Conservation (phyloP, 2,113 vertebrate species). For the Scomber scombrus region DNA sequence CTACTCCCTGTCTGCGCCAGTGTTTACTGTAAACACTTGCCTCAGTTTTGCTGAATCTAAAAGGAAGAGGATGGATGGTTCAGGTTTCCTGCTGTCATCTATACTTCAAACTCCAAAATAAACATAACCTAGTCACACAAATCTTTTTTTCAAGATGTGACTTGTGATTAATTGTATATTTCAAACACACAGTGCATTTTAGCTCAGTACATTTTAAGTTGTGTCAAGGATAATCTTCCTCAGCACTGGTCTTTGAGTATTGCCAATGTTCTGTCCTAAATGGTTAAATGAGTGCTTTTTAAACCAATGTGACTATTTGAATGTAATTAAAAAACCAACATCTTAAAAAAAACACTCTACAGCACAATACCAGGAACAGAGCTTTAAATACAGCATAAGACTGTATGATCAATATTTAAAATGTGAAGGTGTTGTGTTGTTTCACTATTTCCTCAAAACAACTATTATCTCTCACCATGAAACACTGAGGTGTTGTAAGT, state of each 20-base stretch:
- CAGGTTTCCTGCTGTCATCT: conserved; percentile 46
- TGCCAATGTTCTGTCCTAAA: not conserved
- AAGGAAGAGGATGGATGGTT: conserved; percentile 26
- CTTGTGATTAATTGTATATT: not conserved
- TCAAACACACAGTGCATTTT: not conserved
- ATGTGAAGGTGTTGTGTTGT: too few relatives aligned
- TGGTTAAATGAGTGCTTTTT: not conserved
- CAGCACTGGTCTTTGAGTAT: not conserved
- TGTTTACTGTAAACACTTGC: conserved; percentile 75
- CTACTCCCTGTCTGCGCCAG: conserved; percentile 38
- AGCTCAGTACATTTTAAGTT: not conserved
- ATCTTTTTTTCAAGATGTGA: not conserved
- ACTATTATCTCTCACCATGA: not conserved
- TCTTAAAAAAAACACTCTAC: not conserved
- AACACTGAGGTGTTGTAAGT: too few relatives aligned
- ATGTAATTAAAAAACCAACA: not conserved
- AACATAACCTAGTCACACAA: not conserved
- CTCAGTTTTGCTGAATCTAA: conserved; percentile 59
- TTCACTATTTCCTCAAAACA: not conserved
- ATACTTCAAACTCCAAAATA: conserved; percentile 14
- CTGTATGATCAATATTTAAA: too few relatives aligned
- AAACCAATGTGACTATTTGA: not conserved
- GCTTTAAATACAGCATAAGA: too few relatives aligned
- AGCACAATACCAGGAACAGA: too few relatives aligned
- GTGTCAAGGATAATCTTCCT: conserved; percentile 8